Evolutionary conservation across 2,797 vertebrate genomes (phyloP), one percentile per base, ranked within the genome.

Genomic region (Premnoplex brunnescens): DNA sequence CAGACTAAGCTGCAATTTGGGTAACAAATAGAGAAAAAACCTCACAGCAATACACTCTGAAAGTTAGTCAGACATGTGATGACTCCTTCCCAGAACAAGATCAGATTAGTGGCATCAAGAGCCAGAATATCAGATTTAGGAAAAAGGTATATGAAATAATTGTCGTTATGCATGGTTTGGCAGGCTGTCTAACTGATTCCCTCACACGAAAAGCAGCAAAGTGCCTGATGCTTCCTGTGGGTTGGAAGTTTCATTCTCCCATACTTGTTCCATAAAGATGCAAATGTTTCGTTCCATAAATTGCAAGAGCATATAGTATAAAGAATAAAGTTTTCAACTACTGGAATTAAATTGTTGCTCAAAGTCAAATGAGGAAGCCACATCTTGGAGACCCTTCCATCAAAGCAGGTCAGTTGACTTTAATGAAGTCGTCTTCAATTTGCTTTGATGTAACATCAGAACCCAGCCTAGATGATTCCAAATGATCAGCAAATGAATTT

Each of bases 321-420:
- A 88, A 58, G 44, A 67, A 49, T 30, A 36, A 94, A 69, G 48
- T 93, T 93, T 73, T 82, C 52, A 75, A 8, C 36, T 69, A 19
- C 23, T 60, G 80, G 59, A 88, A 95, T 93, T 71, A 85, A 76
- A 66, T 66, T n/a, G 41, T 67, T 90, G 18, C 75, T 87, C 59
- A 22, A 88, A 82, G 69, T 89, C 68, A 67, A 56, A 73, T 36
- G 32, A 94, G 59, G 63, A 26, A 0, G 0, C 12, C 37, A 43
- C 63, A 18, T 74, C 79, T 78, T 77, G 69, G 69, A 88, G 68
- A 77, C 8, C 27, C 76, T 89, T 89, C 88, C 69, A 77, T 93
- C 68, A 86, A 79, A 91, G 85, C 80, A 81, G 76, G 73, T 86
- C 91, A 85, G 89, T 81, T 95, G 41, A 69, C 77, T 93, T 92